Evolutionary conservation across 2,888 invertebrate genomes (phyloP), one percentile per base, ranked within the genome.

Genomic region (Cyaniris semiargus): DNA sequence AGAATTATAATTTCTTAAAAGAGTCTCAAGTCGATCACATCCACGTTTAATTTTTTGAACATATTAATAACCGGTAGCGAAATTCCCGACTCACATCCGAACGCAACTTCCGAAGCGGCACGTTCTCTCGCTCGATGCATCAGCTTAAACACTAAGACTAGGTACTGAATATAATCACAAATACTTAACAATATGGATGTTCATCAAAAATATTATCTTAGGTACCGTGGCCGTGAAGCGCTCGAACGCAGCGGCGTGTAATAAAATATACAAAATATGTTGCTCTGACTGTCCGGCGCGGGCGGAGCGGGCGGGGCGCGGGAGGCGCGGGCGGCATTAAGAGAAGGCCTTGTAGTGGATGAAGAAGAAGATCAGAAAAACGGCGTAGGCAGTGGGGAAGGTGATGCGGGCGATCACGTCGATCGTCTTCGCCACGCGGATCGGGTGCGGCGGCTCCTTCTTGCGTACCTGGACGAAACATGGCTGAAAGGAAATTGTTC

Each of bases 361-460:
- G 95, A 98, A 98, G 95, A 98, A 98, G 95, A 98, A 98, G 90
- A 98, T 97, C 87, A 98, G 96, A 95, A 98, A 98, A 90, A 98
- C 96, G 89, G 97, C 96, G 94, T 97, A 98, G 87, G 98, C 98
- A 85, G 97, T 96, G 84, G 98, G 98, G 95, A 98, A 98, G 85
- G 98, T 98, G 91, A 98, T 97, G 91, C 98, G 96, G 80, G 98
- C 98, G 89, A 98, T 98, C 85, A 98, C 98, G 94, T 98, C 98
- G 90, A 98, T 98, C 79, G 98, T 98, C 95, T 98, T 98, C 84
- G 98, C 98, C 86, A 98, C 97, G 85, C 98, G 95, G 86, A 98
- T 98, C 80, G 98, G 98, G 94, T 98, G 98, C 75, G 98, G 97
- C 80, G 97, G 97, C 90, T 98, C 97, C 94, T 97, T 97, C 94